Evolutionary conservation across 2,888 invertebrate species (phyloP), one percentile per base, ranked within the genome.

Genomic region (Oeneis ivallda): DNA sequence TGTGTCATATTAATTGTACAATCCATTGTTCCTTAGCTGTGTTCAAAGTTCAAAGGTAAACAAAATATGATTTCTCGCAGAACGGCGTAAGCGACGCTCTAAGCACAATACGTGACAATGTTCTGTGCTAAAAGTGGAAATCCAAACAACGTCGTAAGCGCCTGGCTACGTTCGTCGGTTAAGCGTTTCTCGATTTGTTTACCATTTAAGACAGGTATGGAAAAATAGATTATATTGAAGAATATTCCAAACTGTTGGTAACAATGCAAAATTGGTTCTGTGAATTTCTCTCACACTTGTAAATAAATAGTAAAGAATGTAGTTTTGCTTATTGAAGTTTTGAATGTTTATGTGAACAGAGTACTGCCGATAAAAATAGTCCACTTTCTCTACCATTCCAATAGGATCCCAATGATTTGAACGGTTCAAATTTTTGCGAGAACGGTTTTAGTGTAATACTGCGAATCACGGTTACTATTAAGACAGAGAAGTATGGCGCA

Each of bases 381-480:
- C 75, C 76, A 77, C 71, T 76, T 75, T 79, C 80, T 81, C 79
- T 72, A 84, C 83, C 88, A 89, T 88, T 89, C 88, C 89, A 87
- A 81, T 82, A 73, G 77, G 79, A 82, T 76, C 72, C 75, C 76
- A 70, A 73, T 69, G 65, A 75, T 69, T 69, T 74, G 17, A 60
- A 50, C 37, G 39, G 39, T 60, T 61, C 32, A 47, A 59, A 47
- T 49, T 32, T 15, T 34, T 15, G 34, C 32, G 45, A 50, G 50
- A 56, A 60, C 19, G 49, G 37, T 19, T 61, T 61, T 61, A 50
- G 43, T 52, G 39, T 52, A 11, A 61, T 53, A 32, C 2, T 32
- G 34, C 41, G 32, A 52, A 39, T 43, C 61, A 61, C 61, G 52
- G 32, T 53, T 54, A 54, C 32, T 52, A 37, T 13, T 52, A 62